Evolutionary conservation across 2,888 invertebrate species (phyloP).

Genomic region (Drosophila niveifrons): DNA sequence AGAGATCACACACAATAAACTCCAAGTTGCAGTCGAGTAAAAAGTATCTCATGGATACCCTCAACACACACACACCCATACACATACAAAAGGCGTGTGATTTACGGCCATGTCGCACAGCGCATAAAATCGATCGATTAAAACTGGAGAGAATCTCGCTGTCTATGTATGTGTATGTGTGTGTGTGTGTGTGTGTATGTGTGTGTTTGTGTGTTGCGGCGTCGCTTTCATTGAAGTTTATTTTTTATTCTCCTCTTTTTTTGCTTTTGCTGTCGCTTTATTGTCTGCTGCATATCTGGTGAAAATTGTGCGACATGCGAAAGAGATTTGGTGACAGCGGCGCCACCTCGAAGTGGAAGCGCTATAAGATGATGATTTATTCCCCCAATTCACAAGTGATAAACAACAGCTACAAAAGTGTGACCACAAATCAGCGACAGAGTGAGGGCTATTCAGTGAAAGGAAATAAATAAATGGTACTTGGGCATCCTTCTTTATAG

Average conservation of each 20-base stretch:
- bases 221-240: constrained; percentile 75
- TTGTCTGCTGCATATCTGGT: constrained; percentile 73
- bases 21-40: constrained; percentile 11
- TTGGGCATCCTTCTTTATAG: not conserved
- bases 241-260: constrained; percentile 34
- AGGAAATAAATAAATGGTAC: not conserved
- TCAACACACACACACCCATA: constrained; percentile 8
- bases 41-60: constrained; percentile 55
- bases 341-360: constrained; percentile 50
- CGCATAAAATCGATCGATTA: constrained; percentile 78
- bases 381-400: constrained; percentile 23
- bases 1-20: constrained; percentile 24
- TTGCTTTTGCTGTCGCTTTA: constrained; percentile 16
- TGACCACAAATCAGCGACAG: not conserved
- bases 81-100: constrained; percentile 61
- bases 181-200: constrained; percentile 24
- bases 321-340: constrained; percentile 72
- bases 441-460: not conserved
- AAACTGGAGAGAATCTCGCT: constrained; percentile 57
- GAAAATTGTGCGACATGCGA: constrained; percentile 68
- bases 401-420: constrained; percentile 13
- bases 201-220: constrained; percentile 40
- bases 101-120: constrained; percentile 74
- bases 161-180: constrained; percentile 19
- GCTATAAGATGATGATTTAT: constrained; percentile 50